Conservation (phyloP, 2,113 vertebrate species). For the Brachypodius melanocephalos region DNA sequence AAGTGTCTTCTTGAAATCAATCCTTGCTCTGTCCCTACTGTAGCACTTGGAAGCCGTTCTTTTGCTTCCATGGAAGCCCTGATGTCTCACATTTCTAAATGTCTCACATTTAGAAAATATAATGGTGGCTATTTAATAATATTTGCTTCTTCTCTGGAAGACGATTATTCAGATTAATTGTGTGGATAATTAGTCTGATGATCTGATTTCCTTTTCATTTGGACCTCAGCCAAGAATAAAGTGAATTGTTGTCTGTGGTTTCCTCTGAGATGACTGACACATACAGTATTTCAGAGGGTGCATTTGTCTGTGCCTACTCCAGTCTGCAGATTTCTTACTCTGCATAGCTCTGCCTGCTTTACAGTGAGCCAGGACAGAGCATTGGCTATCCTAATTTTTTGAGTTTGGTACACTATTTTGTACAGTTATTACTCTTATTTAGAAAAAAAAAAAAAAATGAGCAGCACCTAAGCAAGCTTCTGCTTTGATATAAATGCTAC, state of each 20-base stretch:
- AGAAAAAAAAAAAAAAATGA: background rate
- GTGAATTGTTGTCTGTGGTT: background rate
- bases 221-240: background rate
- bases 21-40: background rate
- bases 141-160: background rate
- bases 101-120: background rate
- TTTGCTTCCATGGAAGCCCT: background rate
- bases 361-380: background rate
- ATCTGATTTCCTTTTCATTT: background rate
- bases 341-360: background rate
- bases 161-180: background rate
- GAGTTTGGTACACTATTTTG: background rate
- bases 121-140: background rate
- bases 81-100: background rate
- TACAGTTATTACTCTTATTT: background rate
- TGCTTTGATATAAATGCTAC: background rate
- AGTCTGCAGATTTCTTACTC: background rate
- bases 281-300: background rate
- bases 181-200: background rate
- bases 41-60: background rate
- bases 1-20: background rate
- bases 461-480: background rate
- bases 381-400: background rate
- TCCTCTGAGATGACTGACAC: background rate
- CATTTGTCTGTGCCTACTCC: background rate